Evolutionary conservation across 2,113 vertebrate species (phyloP).

Genomic region (Cyphomyrus plagiostoma): DNA sequence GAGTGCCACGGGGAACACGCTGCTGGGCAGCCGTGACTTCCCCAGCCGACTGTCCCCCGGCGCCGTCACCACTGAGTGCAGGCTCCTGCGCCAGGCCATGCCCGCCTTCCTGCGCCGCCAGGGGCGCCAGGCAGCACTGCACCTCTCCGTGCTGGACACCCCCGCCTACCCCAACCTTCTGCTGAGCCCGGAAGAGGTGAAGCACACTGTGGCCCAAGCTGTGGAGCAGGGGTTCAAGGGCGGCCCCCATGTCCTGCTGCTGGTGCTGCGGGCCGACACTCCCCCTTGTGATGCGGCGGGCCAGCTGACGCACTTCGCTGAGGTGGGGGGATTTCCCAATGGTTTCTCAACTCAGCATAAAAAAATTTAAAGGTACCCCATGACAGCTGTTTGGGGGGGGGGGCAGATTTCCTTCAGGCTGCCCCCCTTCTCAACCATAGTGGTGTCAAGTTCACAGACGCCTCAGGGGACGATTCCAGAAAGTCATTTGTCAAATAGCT

Average conservation of each 20-base stretch:
- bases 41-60: conserved; percentile 43
- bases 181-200: conserved; percentile 48
- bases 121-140: conserved; percentile 53
- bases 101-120: conserved; percentile 42
- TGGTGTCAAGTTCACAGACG: background rate
- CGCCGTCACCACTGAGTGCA: conserved; percentile 50
- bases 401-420: background rate
- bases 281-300: conserved; percentile 36
- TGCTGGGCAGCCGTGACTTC: conserved; percentile 72
- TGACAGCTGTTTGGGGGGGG: background rate
- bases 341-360: background rate
- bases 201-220: conserved; percentile 34
- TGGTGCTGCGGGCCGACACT: conserved; percentile 65
- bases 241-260: conserved; percentile 65
- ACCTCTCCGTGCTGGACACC: conserved; percentile 66
- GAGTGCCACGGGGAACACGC: conserved; percentile 70
- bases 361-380: background rate
- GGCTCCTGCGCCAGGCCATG: conserved; percentile 48
- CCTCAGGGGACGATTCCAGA: background rate
- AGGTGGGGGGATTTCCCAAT: conserved; percentile 45
- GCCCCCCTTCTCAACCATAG: background rate
- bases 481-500: background rate
- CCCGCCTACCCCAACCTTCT: conserved; percentile 56
- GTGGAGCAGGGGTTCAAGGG: conserved; percentile 49
- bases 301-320: conserved; percentile 41